phyloP scores from a whole-genome alignment of 2,797 vertebrate species.

The Macropus fuliginosus region DNA sequence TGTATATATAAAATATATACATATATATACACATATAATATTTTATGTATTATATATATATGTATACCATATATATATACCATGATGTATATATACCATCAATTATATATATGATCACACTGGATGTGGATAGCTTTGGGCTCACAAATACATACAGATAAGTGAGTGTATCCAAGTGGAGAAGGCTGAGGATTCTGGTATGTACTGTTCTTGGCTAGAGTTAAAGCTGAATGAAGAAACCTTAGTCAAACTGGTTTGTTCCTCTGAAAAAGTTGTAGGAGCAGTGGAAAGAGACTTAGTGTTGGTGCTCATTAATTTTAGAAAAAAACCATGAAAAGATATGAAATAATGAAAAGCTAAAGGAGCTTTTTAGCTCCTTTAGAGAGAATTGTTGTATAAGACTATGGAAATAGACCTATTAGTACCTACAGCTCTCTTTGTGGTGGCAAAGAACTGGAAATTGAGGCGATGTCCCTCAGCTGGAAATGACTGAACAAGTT shows the following conservation, averaged over 20 bases:
- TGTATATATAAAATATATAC: no score
- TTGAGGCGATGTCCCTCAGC: neutral
- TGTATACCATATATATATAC: no score
- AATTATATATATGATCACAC: no score
- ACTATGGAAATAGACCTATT: neutral
- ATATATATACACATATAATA: no score
- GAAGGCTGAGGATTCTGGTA: neutral
- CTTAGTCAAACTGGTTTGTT: neutral
- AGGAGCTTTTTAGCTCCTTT: no score
- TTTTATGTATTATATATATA: no score
- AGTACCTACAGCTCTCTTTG: neutral
- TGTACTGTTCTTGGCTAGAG: neutral
- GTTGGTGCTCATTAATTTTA: neutral
- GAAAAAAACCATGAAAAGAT: neutral
- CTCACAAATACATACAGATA: neutral
- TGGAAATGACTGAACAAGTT: neutral
- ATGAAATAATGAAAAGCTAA: neutral
- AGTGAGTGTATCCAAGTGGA: neutral
- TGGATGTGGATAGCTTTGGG: neutral
- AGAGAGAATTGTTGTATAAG: neutral
- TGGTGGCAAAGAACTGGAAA: neutral
- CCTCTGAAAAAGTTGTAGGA: neutral
- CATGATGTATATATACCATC: no score
- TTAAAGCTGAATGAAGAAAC: neutral
- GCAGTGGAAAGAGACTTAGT: neutral